Evolutionary conservation across 2,113 vertebrate species (phyloP).

Genomic region (Anseranas semipalmata): DNA sequence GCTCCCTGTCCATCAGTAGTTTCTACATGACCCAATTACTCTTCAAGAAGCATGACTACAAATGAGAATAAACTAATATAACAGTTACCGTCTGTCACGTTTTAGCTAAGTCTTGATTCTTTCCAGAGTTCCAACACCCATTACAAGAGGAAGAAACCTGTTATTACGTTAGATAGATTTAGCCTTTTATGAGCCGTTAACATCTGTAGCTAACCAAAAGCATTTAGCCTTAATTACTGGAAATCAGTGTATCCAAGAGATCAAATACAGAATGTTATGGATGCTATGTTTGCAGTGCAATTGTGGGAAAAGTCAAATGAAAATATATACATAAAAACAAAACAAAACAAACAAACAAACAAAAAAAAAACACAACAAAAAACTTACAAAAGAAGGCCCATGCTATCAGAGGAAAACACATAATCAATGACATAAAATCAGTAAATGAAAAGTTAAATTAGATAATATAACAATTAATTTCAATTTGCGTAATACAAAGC

Average conservation of each 20-base stretch:
- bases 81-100: not conserved
- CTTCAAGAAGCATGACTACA: no score
- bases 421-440: not conserved
- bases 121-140: not conserved
- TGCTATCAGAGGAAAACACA: not conserved
- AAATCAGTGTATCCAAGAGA: not conserved
- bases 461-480: not conserved
- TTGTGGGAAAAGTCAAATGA: not conserved
- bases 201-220: not conserved
- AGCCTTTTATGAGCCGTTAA: not conserved
- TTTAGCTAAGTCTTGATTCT: not conserved
- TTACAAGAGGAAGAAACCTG: not conserved
- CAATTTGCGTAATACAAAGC: not conserved
- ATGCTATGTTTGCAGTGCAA: not conserved
- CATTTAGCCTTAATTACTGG: not conserved
- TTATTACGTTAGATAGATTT: not conserved
- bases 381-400: not conserved
- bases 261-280: not conserved
- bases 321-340: not conserved
- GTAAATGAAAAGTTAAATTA: not conserved
- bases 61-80: not conserved
- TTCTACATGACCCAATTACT: not conserved
- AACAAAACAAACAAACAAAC: no score
- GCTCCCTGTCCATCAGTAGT: not conserved
- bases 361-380: not conserved